Base-by-base conservation (phyloP, 1,140 invertebrate genomes). In the Drosophila bipectinata region DNA sequence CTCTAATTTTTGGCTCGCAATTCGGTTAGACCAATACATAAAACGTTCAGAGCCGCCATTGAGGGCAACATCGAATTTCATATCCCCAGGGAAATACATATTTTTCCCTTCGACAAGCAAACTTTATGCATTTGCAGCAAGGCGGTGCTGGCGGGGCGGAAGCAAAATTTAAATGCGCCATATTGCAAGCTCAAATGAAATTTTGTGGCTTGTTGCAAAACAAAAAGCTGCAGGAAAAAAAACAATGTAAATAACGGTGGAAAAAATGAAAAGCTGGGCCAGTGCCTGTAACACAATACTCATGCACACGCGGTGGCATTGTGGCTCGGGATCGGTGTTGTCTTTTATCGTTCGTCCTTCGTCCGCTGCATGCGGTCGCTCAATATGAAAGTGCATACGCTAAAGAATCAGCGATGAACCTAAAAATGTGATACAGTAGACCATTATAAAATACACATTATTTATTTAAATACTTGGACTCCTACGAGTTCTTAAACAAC, bases 131-230 rank as follows among this genome's bases (percentile, higher is more conserved):
- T 63, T 74, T 57, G 34, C 15, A 6, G 32, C 3, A 37, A 37
- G 10, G 34, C 24, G 14, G 3, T 39, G 18, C 5, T 14, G 15
- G 5, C 41, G 37, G 39, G 21, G 30, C 15, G 39, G 15, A 39
- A 49, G 58, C 41, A 18, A 76, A 54, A 83, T 84, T 76, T 79
- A 88, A 88, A 88, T 79, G 79, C 79, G 48, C 75, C 83, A 87
- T 87, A 82, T 87, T 87, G 83, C 72, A 79, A 88, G 75, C 79
- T 72, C 67, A 87, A 87, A 87, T 87, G 83, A 88, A 87, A 88
- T 87, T 87, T 88, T 88, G 83, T 88, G 83, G 83, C 75, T 77
- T 79, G 78, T 69, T 82, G 44, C 57, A 72, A 79, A 77, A 66
- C 49, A 79, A 72, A 69, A 63, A 76, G 63, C 58, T 44, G 47